phyloP scores from a whole-genome alignment of 2,888 invertebrate genomes.

The Brenthis daphne region DNA sequence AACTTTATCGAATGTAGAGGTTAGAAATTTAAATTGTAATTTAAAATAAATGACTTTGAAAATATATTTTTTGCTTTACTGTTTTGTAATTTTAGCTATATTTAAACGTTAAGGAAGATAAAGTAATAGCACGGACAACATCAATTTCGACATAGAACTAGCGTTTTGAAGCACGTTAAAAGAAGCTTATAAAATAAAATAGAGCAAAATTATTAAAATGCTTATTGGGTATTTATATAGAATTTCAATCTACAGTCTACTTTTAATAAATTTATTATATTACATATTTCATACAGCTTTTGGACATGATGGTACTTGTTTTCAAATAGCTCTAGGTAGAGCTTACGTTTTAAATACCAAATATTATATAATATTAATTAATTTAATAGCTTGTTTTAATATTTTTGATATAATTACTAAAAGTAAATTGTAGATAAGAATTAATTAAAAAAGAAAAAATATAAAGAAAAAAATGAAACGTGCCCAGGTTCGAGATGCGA shows the following conservation, averaged over 20 bases:
- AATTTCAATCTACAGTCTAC: conserved; percentile 38
- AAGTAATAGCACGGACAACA: conserved; percentile 40
- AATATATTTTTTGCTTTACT: too few species aligned
- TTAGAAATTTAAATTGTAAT: too few species aligned
- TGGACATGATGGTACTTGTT: too few species aligned
- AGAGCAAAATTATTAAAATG: conserved; percentile 28
- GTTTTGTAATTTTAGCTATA: too few species aligned
- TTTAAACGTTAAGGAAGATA: background rate
- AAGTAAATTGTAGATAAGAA: conserved; percentile 34
- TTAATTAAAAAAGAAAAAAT: conserved; percentile 70
- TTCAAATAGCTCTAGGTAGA: too few species aligned
- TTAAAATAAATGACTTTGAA: too few species aligned
- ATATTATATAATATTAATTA: background rate
- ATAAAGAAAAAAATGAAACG: conserved; percentile 84
- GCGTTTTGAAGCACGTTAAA: conserved; percentile 51
- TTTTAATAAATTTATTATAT: conserved; percentile 14
- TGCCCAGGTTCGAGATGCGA: conserved; percentile 96
- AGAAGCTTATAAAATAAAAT: conserved; percentile 47
- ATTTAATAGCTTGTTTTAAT: background rate
- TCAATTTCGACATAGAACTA: conserved; percentile 39
- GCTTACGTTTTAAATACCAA: background rate
- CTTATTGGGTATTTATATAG: conserved; percentile 16
- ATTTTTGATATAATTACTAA: conserved; percentile 1
- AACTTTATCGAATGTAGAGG: too few species aligned
- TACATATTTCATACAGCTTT: background rate